Conservation (phyloP, 2,888 invertebrate genomes). For the Lordiphosa andalusiaca region DNA sequence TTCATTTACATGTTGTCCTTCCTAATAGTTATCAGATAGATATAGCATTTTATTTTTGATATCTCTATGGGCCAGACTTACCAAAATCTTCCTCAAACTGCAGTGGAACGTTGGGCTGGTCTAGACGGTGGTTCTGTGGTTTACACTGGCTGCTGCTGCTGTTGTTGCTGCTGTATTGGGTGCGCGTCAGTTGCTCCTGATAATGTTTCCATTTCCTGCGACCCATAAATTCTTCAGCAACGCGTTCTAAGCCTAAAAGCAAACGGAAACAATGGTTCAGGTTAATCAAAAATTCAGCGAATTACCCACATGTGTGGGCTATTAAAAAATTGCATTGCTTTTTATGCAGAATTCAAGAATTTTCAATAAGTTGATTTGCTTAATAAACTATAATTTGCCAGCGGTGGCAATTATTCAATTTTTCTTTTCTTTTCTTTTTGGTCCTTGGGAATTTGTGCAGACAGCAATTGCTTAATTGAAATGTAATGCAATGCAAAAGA, state of each 20-base stretch:
- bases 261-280: background rate
- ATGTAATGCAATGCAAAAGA: constrained; percentile 27
- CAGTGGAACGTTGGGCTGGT: constrained; percentile 51
- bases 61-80: no score
- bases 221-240: constrained; percentile 98
- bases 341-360: constrained; percentile 15
- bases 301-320: constrained; percentile 23
- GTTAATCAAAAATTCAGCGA: constrained; percentile 5
- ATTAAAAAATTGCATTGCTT: constrained; percentile 27
- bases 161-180: constrained; percentile 79
- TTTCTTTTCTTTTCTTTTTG: constrained; percentile 16
- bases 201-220: constrained; percentile 97
- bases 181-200: constrained; percentile 87
- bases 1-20: no score
- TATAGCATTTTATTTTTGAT: no score
- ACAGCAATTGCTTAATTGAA: constrained; percentile 67
- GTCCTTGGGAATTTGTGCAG: constrained; percentile 63
- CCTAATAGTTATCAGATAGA: no score
- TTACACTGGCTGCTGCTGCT: constrained; percentile 50
- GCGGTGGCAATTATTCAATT: constrained; percentile 40
- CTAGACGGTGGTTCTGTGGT: constrained; percentile 60
- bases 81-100: constrained; percentile 58
- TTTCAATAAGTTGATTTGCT: constrained; percentile 21
- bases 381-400: constrained; percentile 51
- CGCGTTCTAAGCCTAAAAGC: constrained; percentile 92